Base-by-base conservation (phyloP, 92 coral and sea anemone genomes). In the Phenganax stokvisi region DNA sequence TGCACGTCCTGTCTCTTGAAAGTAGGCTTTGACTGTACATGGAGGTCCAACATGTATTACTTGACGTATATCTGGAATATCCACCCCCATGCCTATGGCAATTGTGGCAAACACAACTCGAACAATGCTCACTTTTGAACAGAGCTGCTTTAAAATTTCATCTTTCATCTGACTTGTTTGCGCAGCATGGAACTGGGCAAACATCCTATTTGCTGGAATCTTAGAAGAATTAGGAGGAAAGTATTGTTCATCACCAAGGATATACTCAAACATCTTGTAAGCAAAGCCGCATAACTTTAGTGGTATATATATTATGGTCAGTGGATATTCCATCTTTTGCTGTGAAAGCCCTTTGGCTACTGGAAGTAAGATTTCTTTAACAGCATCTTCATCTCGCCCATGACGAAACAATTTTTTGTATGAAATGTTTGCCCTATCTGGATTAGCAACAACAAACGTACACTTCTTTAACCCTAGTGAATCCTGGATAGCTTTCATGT, bases 401-500 rank as follows among this genome's bases (percentile, higher is more conserved):
- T 66, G 72, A 9, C 51, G 8, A 27, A 66, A 66, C 9, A 66
- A 9, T 66, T 66, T 66, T 7, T 27, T 17, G 51, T 66, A 66
- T 3, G 31, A 27, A 66, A 66, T 66, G 72, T 66, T 72, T 72
- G 57, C 28, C 10, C 77, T 31, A 25, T 72, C 77, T 31, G 77
- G 77, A 55, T 72, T 72, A 9, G 57, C 77, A 47, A 72, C 58
- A 13, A 72, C 77, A 51, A 55, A 6, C 60, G 7, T 55, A n/a
- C 77, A 72, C 17, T 72, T 72, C 20, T 72, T 72, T 55, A 72
- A 72, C 20, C 77, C 77, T n/a, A 72, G 60, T 72, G 77, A 72
- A 3, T 72, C 77, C 28, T 72, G 57, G 29, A 72, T 72, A n/a
- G 10, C 10, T 13, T 51, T 72, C 57, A 72, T 72, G 28, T 72